Conservation (phyloP, 1,140 invertebrate species). For the Lepidotrigona ventralis region DNA sequence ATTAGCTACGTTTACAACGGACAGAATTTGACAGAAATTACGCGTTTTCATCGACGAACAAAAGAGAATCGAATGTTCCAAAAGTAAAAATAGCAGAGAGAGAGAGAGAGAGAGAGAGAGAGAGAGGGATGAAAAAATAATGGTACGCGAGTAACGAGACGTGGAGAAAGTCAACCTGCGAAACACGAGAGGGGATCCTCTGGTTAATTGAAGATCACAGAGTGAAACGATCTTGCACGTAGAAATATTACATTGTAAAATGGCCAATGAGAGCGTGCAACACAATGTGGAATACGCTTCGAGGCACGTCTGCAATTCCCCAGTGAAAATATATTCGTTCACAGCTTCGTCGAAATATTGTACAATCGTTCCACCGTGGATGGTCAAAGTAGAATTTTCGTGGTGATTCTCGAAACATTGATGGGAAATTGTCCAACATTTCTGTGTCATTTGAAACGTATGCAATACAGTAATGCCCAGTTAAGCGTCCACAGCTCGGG, state of each 20-base stretch:
- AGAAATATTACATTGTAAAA: constrained; percentile 4
- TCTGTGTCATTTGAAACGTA: neutral
- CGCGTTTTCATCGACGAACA: too few species aligned
- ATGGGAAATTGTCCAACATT: neutral
- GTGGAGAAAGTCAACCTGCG: neutral
- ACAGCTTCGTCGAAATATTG: neutral
- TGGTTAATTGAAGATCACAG: constrained; percentile 16
- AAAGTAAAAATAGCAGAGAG: neutral
- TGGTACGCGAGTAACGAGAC: neutral
- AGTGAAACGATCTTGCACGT: constrained; percentile 16
- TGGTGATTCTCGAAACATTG: neutral
- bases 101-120: neutral
- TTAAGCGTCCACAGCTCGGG: too few species aligned
- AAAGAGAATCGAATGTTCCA: too few species aligned
- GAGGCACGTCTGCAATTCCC: neutral
- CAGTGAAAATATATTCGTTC: neutral
- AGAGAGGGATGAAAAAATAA: too few species aligned
- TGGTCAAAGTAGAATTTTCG: neutral
- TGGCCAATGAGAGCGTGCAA: neutral
- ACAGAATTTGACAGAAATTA: too few species aligned
- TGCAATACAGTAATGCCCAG: too few species aligned
- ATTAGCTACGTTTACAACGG: too few species aligned
- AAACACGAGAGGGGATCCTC: neutral
- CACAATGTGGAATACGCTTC: constrained; percentile 20
- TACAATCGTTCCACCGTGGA: neutral